phyloP scores from a whole-genome alignment of 2,888 invertebrate species.

The Hydropsyche betteni region DNA sequence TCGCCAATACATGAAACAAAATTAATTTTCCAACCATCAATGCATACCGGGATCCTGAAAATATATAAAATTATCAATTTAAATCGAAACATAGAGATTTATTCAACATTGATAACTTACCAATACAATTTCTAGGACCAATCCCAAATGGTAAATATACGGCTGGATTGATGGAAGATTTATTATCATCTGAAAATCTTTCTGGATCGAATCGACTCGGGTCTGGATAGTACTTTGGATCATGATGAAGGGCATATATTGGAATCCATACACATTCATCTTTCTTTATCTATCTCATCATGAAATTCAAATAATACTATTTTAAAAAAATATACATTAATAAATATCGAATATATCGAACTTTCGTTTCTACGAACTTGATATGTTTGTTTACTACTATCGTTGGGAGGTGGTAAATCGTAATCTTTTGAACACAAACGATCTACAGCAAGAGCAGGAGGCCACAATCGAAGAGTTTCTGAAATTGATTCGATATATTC shows the following conservation, averaged over 20 bases:
- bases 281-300: background rate
- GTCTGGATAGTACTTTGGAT: conserved; percentile 46
- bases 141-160: conserved; percentile 47
- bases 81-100: background rate
- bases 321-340: background rate
- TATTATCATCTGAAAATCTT: conserved; percentile 46
- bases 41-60: conserved; percentile 48
- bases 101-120: background rate
- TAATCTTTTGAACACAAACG: conserved; percentile 53
- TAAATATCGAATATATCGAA: background rate
- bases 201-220: conserved; percentile 47
- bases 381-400: background rate
- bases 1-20: conserved; percentile 41
- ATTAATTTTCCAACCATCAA: conserved; percentile 45
- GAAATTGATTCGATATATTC: conserved; percentile 41
- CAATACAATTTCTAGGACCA: conserved; percentile 51
- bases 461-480: conserved; percentile 55
- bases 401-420: conserved; percentile 51
- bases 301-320: background rate
- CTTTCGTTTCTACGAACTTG: background rate
- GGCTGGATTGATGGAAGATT: conserved; percentile 28
- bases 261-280: conserved; percentile 38
- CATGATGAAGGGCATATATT: conserved; percentile 44
- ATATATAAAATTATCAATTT: conserved; percentile 7
- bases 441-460: conserved; percentile 52